Base-by-base conservation (phyloP, 2,113 vertebrate genomes). In the Pterophyllum scalare region DNA sequence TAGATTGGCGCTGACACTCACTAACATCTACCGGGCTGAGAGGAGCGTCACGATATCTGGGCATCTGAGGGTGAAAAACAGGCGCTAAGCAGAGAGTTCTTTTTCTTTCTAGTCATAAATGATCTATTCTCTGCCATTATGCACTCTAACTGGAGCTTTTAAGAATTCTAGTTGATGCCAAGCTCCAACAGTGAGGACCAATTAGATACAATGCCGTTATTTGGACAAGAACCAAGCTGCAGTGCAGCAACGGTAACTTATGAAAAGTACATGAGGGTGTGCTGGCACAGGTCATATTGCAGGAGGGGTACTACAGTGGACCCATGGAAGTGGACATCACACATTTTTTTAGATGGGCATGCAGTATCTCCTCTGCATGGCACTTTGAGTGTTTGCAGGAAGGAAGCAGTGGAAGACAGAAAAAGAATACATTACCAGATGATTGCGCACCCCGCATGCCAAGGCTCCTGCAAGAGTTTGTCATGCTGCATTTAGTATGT, bases 211-310 rank as follows among this genome's bases (percentile, higher is more conserved):
- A 85, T 65, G 35, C 81, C 86, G 82, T 67, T 87, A 87, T 89
- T 81, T 93, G 93, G 93, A 94, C 54, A 72, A 58, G 40, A 67
- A 88, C 89, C 87, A 85, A 90, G 88, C 91, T 91, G 91, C 92
- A 93, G 72, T 91, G 89, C 85, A 89, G 90, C 28, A 13, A 79
- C 67, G 74, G 86, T 65, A 9, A 87, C 85, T 93, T 88, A 78
- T 93, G 87, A 93, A 94, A 94, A 93, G 91, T 91, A 82, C 61
- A 87, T 85, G 72, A 90, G 85, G 79, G 79, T 81, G 20, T 72
- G 77, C 78, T 90, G 88, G 57, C 83, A 79, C 54, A 28, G 49
- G 78, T 40, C 78, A 81, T 81, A 77, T 81, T 79, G 77, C 78
- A 77, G 76, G 67, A 83, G 43, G 33, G 59, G 78, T 86, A 85